Evolutionary conservation across 2,888 invertebrate genomes (phyloP), one percentile per base, ranked within the genome.

Genomic region (Xestia c-nigrum): DNA sequence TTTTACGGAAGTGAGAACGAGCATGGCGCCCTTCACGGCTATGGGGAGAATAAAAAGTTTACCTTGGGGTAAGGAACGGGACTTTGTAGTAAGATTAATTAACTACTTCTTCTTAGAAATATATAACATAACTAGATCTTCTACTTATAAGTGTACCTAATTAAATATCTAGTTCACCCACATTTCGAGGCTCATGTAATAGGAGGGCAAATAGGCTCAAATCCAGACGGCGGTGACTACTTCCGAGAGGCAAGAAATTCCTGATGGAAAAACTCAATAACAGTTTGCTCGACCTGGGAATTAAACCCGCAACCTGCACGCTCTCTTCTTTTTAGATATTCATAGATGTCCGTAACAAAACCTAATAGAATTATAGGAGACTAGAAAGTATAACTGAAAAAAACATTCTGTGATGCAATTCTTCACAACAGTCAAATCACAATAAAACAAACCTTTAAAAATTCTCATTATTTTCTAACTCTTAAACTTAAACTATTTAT

Each of bases 1-100:
- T 89, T 79, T 70, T 80, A 74, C 24, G 73, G 67, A 78, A 81
- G 69, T 40, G 24, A 46, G 70, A 57, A 66, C 63, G 70, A 75
- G 75, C 43, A 47, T 70, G 64, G 71, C 86, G 81, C 83, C 75
- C 72, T 14, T 75, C 43, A 52, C 74, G 43, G 67, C 67, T 14
- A 57, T 9, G 47, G 5, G 21, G 7, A 6, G 16, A 64, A 55
- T n/a, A 72, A 64, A 66, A 76, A 63, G 21, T 61, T 66, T 5
- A 31, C 9, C 24, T 16, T 59, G 7, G 12, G 7, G n/a, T 43
- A 46, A 19, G 5, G n/a, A 31, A 67, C 0, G 38, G 12, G 14
- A 76, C n/a, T 69, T 46, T 31, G 3, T 52, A 21, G 12, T 24
- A 5, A 4, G 1, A 12, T 38, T 9, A 24, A 16, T 4, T 59